A percentile compares a stretch with the other conserved stretches of the same genome.
These are phyloP conservation scores for Sarcophilus harrisii DNA, from an alignment of 2,797 vertebrate species.

Conservation along the genomic window DNA sequence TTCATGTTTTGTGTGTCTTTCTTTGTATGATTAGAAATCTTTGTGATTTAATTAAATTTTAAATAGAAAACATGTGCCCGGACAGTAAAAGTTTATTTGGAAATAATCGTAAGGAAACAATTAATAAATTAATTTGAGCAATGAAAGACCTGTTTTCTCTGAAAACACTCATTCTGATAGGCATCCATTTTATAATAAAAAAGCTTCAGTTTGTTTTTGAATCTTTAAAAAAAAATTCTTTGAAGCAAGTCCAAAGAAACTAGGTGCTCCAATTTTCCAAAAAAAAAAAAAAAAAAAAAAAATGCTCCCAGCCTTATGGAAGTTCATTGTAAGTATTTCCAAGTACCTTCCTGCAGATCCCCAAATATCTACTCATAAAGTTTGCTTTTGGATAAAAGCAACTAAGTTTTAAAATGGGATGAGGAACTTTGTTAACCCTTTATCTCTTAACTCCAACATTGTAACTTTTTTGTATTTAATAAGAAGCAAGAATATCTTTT, in stretches of 20 bases:
- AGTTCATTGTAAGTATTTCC: conserved; percentile 62
- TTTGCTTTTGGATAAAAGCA: conserved; percentile 53
- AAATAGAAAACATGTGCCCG: conserved; percentile 77
- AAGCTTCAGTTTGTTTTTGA: conserved; percentile 61
- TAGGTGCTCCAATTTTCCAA: conserved; percentile 50
- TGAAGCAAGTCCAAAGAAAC: conserved; percentile 71
- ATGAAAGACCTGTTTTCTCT: conserved; percentile 74
- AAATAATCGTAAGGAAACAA: conserved; percentile 75
- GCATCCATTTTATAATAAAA: conserved; percentile 67
- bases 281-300: background rate
- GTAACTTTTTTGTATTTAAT: background rate
- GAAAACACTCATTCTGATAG: conserved; percentile 66
- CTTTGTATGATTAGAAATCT: conserved; percentile 79
- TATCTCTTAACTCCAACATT: background rate
- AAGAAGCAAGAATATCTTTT: background rate
- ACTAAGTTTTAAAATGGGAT: conserved; percentile 16
- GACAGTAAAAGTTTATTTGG: conserved; percentile 73
- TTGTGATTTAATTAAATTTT: conserved; percentile 80
- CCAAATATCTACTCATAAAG: conserved; percentile 45
- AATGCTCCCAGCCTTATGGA: conserved; percentile 60
- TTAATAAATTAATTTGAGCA: conserved; percentile 77
- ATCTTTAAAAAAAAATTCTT: conserved; percentile 58
- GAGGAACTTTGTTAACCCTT: background rate
- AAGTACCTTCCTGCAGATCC: conserved; percentile 49
- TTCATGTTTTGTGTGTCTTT: conserved; percentile 67